Evolutionary conservation across 2,113 vertebrate genomes (phyloP), one percentile per base, ranked within the genome.

Genomic region (Chitala chitala): DNA sequence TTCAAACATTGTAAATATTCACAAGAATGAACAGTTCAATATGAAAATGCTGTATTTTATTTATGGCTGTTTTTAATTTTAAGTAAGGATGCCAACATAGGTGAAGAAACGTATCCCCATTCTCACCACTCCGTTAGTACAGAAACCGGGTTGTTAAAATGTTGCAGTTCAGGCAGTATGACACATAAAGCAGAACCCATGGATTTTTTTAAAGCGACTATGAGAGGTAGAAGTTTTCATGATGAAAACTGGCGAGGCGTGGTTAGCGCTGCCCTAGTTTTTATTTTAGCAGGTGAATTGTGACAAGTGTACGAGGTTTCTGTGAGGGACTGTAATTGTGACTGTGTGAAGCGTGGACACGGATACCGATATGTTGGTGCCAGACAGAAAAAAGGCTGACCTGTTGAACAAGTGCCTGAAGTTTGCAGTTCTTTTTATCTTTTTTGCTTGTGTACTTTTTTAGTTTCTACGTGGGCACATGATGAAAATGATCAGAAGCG

Each of bases 1-100:
- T 12, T 65, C 3, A 29, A 15, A 10, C 69, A 17, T 65, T 82
- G 77, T 78, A 82, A 71, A 79, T 83, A 82, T n/a, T n/a, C n/a
- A n/a, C n/a, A n/a, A 20, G 31, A 33, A 33, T 15, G 20, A 36
- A 20, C 15, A 63, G 59, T 15, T 63, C 26, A 38, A 38, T 22
- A 20, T 38, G 15, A 15, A 36, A 17, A 63, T n/a, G n/a, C n/a
- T n/a, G n/a, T n/a, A n/a, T n/a, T n/a, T n/a, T n/a, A n/a, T n/a
- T n/a, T n/a, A n/a, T n/a, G n/a, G n/a, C n/a, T n/a, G n/a, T n/a
- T n/a, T n/a, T n/a, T n/a, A n/a, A n/a, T n/a, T n/a, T n/a, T n/a
- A n/a, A n/a, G n/a, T n/a, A n/a, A n/a, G n/a, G n/a, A n/a, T n/a
- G n/a, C n/a, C n/a, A n/a, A n/a, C n/a, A n/a, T n/a, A n/a, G n/a